These are phyloP conservation scores for Dusona sp. DNA, from an alignment of 2,888 invertebrate species.

Conservation along the genomic window DNA sequence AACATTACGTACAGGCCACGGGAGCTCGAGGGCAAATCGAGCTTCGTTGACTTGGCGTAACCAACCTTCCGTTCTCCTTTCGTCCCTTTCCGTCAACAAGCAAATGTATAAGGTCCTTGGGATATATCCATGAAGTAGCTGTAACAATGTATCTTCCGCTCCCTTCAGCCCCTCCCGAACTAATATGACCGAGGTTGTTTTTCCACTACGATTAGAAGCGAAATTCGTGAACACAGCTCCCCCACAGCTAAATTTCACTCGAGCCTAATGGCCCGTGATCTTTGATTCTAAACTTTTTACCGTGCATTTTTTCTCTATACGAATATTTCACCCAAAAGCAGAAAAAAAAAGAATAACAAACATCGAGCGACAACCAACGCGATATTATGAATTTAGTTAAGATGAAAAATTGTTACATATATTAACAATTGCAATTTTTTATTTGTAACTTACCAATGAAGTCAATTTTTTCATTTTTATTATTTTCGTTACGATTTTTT, in stretches of 20 bases:
- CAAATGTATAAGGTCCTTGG: not conserved
- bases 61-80: not conserved
- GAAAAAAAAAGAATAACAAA: not conserved
- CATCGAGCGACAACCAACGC: too few species aligned
- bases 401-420: not conserved
- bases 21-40: constrained; percentile 55
- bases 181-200: constrained; percentile 5
- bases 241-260: constrained; percentile 81
- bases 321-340: not conserved
- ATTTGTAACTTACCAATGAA: not conserved
- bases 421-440: not conserved
- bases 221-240: constrained; percentile 66
- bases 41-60: constrained; percentile 4
- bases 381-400: too few species aligned
- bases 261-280: constrained; percentile 83
- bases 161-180: not conserved
- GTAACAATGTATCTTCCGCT: not conserved
- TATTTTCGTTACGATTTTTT: not conserved
- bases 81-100: not conserved
- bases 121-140: not conserved
- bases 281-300: constrained; percentile 82
- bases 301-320: constrained; percentile 69
- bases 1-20: constrained; percentile 79
- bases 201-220: constrained; percentile 67
- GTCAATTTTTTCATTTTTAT: not conserved